phyloP scores from a whole-genome alignment of 1,140 invertebrate species.

The Drosophila fuyamai region DNA sequence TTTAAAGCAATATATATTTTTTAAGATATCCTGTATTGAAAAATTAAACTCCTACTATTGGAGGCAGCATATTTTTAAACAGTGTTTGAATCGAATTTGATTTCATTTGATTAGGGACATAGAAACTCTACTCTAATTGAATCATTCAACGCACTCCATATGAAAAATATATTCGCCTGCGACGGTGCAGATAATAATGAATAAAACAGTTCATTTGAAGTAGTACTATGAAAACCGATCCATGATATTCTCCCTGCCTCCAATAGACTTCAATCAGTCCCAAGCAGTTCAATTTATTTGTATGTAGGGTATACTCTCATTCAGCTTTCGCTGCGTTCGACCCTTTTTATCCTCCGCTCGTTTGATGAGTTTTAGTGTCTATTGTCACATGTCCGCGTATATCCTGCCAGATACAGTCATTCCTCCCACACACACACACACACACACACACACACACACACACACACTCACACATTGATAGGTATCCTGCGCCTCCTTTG shows the following conservation, averaged over 20 bases:
- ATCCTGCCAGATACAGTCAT: conserved; percentile 21
- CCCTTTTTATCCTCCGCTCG: conserved; percentile 27
- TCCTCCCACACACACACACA: conserved; percentile 14
- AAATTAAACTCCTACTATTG: no score
- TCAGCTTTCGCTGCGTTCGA: conserved; percentile 20
- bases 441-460: conserved; percentile 10
- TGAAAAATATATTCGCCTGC: no score
- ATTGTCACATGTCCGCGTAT: conserved; percentile 53
- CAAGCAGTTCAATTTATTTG: conserved; percentile 23
- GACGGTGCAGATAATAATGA: no score
- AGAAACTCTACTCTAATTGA: no score
- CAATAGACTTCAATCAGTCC: neutral
- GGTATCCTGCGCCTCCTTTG: conserved; percentile 26
- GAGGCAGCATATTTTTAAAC: no score
- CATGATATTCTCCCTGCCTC: neutral
- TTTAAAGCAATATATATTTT: no score
- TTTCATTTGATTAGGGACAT: no score
- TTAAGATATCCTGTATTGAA: no score
- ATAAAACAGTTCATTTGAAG: no score
- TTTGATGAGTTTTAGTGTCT: conserved; percentile 73
- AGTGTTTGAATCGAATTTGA: no score
- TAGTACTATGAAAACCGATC: no score
- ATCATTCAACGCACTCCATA: no score
- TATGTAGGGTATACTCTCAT: conserved; percentile 13
- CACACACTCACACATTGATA: conserved; percentile 28